phyloP scores from a whole-genome alignment of 2,888 invertebrate species.

The Odontomyia ornata region DNA sequence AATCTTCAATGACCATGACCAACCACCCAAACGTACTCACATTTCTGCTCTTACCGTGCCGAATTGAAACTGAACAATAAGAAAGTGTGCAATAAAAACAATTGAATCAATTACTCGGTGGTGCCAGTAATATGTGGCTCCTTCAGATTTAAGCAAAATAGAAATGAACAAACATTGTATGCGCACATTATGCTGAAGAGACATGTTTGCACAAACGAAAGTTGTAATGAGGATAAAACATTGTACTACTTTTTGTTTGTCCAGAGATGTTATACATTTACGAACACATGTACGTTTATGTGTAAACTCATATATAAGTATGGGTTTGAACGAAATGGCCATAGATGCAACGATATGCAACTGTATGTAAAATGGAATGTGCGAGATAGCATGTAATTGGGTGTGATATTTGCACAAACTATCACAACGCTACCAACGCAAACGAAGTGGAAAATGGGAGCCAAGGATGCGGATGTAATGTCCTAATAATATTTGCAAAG shows the following conservation, averaged over 20 bases:
- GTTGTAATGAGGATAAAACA: constrained; percentile 42
- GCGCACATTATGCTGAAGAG: constrained; percentile 22
- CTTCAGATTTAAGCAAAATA: constrained; percentile 39
- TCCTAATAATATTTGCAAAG: background rate
- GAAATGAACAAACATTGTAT: constrained; percentile 39
- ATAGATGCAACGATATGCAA: background rate
- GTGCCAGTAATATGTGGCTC: constrained; percentile 31
- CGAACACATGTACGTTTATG: background rate
- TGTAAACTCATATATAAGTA: too few species aligned
- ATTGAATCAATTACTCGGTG: constrained; percentile 34
- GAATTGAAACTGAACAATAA: constrained; percentile 20
- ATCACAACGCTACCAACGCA: background rate
- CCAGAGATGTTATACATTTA: background rate
- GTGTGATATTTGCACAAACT: constrained; percentile 27
- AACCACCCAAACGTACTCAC: background rate
- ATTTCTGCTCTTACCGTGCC: background rate
- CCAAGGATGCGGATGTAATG: constrained; percentile 25
- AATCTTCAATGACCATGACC: constrained; percentile 24
- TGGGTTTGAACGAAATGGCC: too few species aligned
- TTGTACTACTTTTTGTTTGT: constrained; percentile 35
- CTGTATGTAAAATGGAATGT: background rate
- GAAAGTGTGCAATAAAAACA: constrained; percentile 38
- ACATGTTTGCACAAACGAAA: constrained; percentile 40
- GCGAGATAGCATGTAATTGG: constrained; percentile 27
- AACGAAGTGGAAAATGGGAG: constrained; percentile 23